Evolutionary conservation across 1,140 invertebrate species (phyloP), one percentile per base, ranked within the genome.

Genomic region (Diprion similis): DNA sequence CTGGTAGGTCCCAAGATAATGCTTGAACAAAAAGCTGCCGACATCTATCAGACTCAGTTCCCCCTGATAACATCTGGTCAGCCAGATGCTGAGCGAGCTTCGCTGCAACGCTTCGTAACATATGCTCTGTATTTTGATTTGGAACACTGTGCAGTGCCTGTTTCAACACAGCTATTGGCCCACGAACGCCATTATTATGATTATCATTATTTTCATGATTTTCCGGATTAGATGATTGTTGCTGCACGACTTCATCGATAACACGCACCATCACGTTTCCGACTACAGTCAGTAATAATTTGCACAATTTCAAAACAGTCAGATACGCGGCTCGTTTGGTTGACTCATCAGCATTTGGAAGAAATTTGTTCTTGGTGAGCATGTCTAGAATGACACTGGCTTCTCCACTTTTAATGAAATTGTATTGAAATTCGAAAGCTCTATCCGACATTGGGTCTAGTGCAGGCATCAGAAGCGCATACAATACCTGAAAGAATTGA

Each of bases 391-490:
- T 92, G 69, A 94, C 89, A 71, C 93, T 91, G 11, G 95, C 94
- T 80, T 95, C 94, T 4, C 94, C 94, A 79, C 95, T 96, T 79
- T 92, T 93, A 68, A 98, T 93, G 85, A 98, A 98, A 82, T 95
- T 94, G 74, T 93, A 92, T 86, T 98, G 96, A 87, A 98, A 95
- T 82, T 95, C 93, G 81, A 94, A 93, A 46, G 95, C 93, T 78
- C 94, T 93, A 59, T 98, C 95, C 0, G 94, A 91, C 76, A 94
- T 89, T 4, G 94, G 93, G 79, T 97, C 95, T 45, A 93, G 85
- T 10, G 97, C 95, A 15, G 97, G 97, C 93, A 99, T 97, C 51
- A 99, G 88, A 81, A 98, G 89, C 68, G 95, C 93, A 85, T 99
- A 98, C 68, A 97, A 87, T 66, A 98, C 96, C 92, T 97, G 87